These are phyloP conservation scores for Artibeus lituratus DNA, from an alignment of 2,797 vertebrate species.

Conservation along the genomic window DNA sequence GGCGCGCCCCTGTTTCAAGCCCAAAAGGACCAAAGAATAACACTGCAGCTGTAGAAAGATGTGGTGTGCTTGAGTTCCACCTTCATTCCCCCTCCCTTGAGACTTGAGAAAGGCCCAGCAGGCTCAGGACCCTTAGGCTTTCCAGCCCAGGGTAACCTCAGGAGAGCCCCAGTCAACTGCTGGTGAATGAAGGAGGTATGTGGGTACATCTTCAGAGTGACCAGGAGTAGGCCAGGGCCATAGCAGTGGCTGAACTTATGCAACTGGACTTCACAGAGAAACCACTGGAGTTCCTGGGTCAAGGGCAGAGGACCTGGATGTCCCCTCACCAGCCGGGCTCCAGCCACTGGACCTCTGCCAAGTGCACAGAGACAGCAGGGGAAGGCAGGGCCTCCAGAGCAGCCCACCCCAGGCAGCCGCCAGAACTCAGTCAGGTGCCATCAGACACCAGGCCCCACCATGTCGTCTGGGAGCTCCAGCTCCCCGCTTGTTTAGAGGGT, in stretches of 20 bases:
- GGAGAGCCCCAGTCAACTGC: not conserved
- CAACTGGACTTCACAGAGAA: not conserved
- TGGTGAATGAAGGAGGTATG: not conserved
- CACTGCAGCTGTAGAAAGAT: not conserved
- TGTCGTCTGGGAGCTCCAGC: not conserved
- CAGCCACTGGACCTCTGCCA: not conserved
- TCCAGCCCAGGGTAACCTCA: not conserved
- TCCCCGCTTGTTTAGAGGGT: not conserved
- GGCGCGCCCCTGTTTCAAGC: not conserved
- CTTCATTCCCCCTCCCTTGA: not conserved
- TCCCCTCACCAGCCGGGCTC: not conserved
- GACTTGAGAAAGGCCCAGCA: not conserved
- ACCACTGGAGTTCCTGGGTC: not conserved
- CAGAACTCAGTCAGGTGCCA: not conserved
- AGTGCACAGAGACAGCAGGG: not conserved
- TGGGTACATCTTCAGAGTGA: not conserved
- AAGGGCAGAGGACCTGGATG: not conserved
- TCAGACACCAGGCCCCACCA: fast-evolving
- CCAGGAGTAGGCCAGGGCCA: not conserved
- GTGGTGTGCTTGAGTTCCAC: fast-evolving
- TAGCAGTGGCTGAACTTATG: not conserved
- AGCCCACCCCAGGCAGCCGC: not conserved
- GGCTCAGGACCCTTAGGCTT: not conserved
- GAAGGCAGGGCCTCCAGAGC: not conserved
- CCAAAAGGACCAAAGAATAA: not conserved